Percentiles rank a stretch among this genome's conserved stretches.
These are phyloP conservation scores for Phenacoccus solenopsis DNA, from an alignment of 1,140 invertebrate genomes.

Conservation along the genomic window DNA sequence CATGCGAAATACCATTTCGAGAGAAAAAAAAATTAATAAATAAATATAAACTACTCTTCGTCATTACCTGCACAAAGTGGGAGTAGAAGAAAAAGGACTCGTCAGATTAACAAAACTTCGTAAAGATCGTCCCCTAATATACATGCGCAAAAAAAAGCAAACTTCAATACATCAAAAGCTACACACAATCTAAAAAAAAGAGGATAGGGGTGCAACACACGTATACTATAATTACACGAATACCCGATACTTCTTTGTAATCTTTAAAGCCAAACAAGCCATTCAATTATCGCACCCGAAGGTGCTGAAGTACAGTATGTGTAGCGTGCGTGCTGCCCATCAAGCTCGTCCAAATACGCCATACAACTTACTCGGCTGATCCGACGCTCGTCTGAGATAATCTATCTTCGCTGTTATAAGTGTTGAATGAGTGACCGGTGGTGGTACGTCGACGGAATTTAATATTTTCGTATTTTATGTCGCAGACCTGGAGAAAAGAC, in stretches of 20 bases:
- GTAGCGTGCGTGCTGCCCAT: too few species aligned
- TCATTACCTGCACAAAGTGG: constrained; percentile 5
- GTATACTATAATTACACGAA: too few species aligned
- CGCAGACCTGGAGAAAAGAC: constrained; percentile 41
- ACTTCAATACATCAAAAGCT: background rate
- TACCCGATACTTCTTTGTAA: too few species aligned
- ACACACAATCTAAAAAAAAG: too few species aligned
- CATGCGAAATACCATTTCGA: background rate
- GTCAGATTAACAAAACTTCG: background rate
- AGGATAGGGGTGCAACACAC: too few species aligned
- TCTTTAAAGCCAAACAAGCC: too few species aligned
- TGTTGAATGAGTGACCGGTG: constrained; percentile 22
- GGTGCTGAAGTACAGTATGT: too few species aligned
- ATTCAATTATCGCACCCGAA: too few species aligned
- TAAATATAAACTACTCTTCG: background rate
- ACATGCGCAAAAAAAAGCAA: constrained; percentile 5
- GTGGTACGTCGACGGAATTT: constrained; percentile 39
- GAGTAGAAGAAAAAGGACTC: constrained; percentile 13
- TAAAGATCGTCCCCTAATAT: constrained; percentile 10
- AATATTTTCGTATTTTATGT: constrained; percentile 44
- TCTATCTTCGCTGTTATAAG: constrained; percentile 30
- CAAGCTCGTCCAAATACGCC: too few species aligned
- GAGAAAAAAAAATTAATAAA: background rate
- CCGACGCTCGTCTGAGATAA: constrained; percentile 35
- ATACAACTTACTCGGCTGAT: constrained; percentile 31